These are phyloP conservation scores for Gambusia yucatana DNA, from an alignment of 2,797 vertebrate species.

Conservation along the genomic window DNA sequence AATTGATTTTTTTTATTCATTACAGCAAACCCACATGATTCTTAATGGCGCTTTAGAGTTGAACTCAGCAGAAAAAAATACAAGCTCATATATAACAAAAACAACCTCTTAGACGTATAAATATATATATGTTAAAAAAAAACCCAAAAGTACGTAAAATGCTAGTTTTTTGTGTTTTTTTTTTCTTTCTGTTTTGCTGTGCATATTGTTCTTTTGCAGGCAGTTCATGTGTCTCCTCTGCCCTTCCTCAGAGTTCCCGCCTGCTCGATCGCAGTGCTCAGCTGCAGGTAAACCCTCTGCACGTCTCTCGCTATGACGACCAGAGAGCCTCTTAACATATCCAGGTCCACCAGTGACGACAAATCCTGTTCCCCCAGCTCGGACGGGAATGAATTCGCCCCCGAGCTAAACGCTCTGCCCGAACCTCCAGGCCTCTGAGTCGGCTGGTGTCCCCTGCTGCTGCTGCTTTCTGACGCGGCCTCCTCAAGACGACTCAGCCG, in stretches of 20 bases:
- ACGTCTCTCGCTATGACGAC: constrained; percentile 68
- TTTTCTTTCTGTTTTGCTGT: neutral
- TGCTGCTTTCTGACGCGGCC: constrained; percentile 1
- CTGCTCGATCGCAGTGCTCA: constrained; percentile 58
- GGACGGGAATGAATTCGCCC: constrained; percentile 17
- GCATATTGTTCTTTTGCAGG: neutral
- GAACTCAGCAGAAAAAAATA: constrained; percentile 33
- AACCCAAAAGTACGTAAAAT: constrained; percentile 44
- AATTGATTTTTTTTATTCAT: constrained; percentile 49
- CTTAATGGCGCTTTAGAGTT: constrained; percentile 38
- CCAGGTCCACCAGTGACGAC: constrained; percentile 28
- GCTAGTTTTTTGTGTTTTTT: neutral
- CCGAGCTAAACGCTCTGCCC: constrained; percentile 9
- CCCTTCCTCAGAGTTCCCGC: constrained; percentile 25
- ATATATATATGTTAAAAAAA: too few relatives aligned
- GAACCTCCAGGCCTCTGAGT: constrained; percentile 32
- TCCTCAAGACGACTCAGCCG: constrained; percentile 51
- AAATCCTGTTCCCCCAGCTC: constrained; percentile 50
- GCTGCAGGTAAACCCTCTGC: constrained; percentile 63
- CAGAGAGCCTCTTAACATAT: constrained; percentile 51
- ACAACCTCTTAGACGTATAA: neutral
- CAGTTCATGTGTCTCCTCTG: constrained; percentile 56
- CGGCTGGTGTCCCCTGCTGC: constrained; percentile 21
- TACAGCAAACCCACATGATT: constrained; percentile 23
- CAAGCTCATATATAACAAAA: constrained; percentile 8